A percentile compares a stretch with the other conserved stretches of the same genome.
These are phyloP conservation scores for Medauroidea extradentata DNA, from an alignment of 1,140 invertebrate genomes.

Conservation along the genomic window DNA sequence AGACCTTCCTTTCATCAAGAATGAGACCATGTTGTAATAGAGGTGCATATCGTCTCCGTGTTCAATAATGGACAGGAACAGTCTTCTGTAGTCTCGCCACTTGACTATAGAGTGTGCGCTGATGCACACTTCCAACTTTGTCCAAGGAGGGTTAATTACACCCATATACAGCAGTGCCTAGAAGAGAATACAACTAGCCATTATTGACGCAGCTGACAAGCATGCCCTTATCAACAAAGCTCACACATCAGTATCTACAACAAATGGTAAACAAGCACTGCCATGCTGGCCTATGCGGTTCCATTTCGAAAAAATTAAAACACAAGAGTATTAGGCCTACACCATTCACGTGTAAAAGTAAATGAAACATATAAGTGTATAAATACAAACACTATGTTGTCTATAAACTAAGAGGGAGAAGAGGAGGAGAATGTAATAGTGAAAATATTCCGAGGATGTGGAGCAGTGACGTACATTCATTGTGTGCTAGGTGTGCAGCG, in stretches of 20 bases:
- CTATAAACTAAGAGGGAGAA: no score
- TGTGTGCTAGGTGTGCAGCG: no score
- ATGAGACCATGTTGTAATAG: slow-evolving; percentile 71
- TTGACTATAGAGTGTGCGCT: slow-evolving; percentile 52
- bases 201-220: slow-evolving; percentile 9
- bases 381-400: no score
- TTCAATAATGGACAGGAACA: slow-evolving; percentile 58
- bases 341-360: no score
- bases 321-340: no score
- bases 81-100: slow-evolving; percentile 51
- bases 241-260: background rate
- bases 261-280: background rate
- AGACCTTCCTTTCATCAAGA: slow-evolving; percentile 56
- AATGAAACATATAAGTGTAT: no score
- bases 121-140: slow-evolving; percentile 54
- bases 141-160: slow-evolving; percentile 51
- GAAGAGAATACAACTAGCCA: slow-evolving; percentile 20
- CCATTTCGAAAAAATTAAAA: no score
- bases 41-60: slow-evolving; percentile 69
- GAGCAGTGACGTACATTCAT: no score
- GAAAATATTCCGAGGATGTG: no score
- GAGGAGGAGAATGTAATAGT: no score
- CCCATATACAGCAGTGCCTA: slow-evolving; percentile 48
- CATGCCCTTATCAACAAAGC: background rate
- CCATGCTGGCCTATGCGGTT: no score